These are phyloP conservation scores for Drosophila basisetae DNA, from an alignment of 2,888 invertebrate genomes.

Conservation along the genomic window DNA sequence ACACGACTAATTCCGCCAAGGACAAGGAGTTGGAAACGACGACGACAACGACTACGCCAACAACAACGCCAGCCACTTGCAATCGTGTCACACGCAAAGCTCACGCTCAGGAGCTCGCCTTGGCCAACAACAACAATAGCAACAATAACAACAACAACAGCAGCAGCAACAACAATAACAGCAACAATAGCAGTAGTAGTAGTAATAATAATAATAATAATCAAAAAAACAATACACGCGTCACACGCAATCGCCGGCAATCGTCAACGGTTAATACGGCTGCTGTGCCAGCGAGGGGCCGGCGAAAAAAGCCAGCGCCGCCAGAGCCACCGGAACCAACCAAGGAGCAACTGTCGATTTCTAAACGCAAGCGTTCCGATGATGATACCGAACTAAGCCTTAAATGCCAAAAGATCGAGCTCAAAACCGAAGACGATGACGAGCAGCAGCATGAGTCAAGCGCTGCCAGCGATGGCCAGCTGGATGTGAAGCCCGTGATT, in stretches of 20 bases:
- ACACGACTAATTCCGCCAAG: conserved; percentile 35
- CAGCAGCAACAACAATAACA: conserved; percentile 49
- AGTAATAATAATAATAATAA: conserved; percentile 63
- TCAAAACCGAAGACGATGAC: conserved; percentile 51
- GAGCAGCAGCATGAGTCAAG: conserved; percentile 20
- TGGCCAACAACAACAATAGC: conserved; percentile 66
- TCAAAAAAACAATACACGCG: conserved; percentile 70
- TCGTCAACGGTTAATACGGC: conserved; percentile 55
- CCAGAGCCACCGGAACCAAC: conserved; percentile 11
- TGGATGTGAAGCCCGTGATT: conserved; percentile 36
- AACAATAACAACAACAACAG: conserved; percentile 65
- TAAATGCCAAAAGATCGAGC: conserved; percentile 77
- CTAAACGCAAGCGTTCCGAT: conserved; percentile 79
- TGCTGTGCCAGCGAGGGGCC: conserved; percentile 58
- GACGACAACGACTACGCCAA: conserved; percentile 32
- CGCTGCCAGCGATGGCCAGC: conserved; percentile 31
- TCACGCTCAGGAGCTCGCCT: conserved; percentile 76
- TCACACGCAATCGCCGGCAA: conserved; percentile 80
- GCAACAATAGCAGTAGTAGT: conserved; percentile 53
- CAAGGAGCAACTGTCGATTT: conserved; percentile 46
- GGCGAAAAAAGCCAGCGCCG: conserved; percentile 54
- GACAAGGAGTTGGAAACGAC: conserved; percentile 41
- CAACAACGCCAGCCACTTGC: conserved; percentile 41
- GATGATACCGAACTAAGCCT: conserved; percentile 67
- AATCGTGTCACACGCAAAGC: conserved; percentile 84